These are phyloP conservation scores for Ypsolopha scabrella DNA, from an alignment of 2,888 invertebrate genomes.

Conservation along the genomic window DNA sequence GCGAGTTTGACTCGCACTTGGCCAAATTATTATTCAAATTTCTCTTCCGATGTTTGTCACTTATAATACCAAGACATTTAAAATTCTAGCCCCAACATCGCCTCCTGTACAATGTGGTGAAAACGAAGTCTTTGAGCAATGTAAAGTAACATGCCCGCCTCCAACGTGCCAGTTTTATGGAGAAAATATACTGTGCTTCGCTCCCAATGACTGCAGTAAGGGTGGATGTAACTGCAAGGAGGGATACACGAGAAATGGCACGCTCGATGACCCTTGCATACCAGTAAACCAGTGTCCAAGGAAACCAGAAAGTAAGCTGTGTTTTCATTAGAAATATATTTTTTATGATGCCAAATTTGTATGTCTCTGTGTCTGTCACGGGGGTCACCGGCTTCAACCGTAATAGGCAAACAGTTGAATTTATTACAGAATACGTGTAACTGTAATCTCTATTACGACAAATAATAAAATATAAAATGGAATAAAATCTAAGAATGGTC, in stretches of 20 bases:
- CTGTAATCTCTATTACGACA: too few relatives aligned
- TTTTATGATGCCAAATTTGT: too few relatives aligned
- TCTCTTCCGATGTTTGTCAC: neutral
- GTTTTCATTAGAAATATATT: too few relatives aligned
- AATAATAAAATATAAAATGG: too few relatives aligned
- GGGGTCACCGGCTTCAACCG: too few relatives aligned
- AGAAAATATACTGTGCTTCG: neutral
- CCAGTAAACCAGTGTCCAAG: slow-evolving; percentile 7
- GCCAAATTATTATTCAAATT: too few relatives aligned
- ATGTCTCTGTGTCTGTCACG: too few relatives aligned
- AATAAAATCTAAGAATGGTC: too few relatives aligned
- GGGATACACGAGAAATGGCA: slow-evolving; percentile 10
- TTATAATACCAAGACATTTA: neutral
- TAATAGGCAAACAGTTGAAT: too few relatives aligned
- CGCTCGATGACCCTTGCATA: slow-evolving; percentile 8
- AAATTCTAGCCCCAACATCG: neutral
- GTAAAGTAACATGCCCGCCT: slow-evolving; percentile 8
- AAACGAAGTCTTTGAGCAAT: slow-evolving; percentile 8
- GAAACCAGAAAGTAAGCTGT: slow-evolving; percentile 1
- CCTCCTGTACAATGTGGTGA: neutral
- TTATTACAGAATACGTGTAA: too few relatives aligned
- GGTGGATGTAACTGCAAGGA: slow-evolving; percentile 10
- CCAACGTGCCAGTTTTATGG: slow-evolving; percentile 7
- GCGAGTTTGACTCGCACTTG: too few relatives aligned
- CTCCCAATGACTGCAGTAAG: neutral